Conservation (phyloP, 2,797 vertebrate genomes). For the Bradypus variegatus region DNA sequence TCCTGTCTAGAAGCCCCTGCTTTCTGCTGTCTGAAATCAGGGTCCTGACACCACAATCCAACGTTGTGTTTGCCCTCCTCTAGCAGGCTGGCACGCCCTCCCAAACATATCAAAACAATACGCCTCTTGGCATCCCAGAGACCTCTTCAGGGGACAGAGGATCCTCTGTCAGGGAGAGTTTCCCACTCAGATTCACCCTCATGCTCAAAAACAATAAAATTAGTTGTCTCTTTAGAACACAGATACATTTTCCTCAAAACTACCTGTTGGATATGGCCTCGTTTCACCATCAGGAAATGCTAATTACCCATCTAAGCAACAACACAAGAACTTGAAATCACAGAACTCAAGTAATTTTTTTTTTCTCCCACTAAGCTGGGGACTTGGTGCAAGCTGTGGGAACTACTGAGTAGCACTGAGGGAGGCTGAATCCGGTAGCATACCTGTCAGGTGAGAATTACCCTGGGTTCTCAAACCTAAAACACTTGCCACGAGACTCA, state of each 20-base stretch:
- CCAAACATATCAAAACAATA: neutral
- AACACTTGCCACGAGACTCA: neutral
- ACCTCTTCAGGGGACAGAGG: neutral
- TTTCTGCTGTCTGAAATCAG: neutral
- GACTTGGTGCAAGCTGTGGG: accelerated
- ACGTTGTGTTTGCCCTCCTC: neutral
- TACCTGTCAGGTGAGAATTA: accelerated
- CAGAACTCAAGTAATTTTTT: neutral
- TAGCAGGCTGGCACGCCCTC: neutral
- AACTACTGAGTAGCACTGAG: accelerated
- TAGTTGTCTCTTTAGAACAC: neutral
- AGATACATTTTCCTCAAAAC: neutral
- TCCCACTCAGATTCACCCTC: neutral
- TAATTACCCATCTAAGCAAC: neutral
- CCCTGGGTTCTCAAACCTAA: neutral
- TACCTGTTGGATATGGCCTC: neutral
- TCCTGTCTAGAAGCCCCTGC: neutral
- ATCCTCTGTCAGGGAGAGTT: neutral
- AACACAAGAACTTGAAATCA: neutral
- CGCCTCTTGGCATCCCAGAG: neutral
- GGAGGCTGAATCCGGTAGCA: neutral
- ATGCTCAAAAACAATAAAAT: neutral
- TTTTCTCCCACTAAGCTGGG: neutral
- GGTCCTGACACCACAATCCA: neutral
- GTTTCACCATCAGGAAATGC: neutral